Evolutionary conservation across 2,113 vertebrate species (phyloP), one percentile per base, ranked within the genome.

Genomic region (Arvicanthis niloticus): DNA sequence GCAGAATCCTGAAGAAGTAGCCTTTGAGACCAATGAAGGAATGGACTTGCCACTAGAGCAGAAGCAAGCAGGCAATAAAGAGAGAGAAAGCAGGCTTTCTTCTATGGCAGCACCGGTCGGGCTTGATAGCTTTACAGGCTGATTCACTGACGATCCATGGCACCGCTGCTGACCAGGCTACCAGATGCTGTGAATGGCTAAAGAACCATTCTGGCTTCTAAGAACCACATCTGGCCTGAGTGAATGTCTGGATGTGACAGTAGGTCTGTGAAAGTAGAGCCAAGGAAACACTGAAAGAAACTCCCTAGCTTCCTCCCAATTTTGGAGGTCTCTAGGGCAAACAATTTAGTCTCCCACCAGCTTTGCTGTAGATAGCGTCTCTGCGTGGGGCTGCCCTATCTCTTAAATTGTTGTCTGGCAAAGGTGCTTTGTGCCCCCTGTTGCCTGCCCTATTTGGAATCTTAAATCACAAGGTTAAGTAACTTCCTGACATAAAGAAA

Each of bases 161-260:
- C 51, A 21, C 45, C 82, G 34, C 82, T 81, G 42, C 51, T 48
- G 17, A 31, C 12, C 19, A 88, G 19, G 56, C 42, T 73, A 34
- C 42, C 15, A 3, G 65, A 75, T 77, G n/a, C 56, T 72, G 53
- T 72, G 40, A 70, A 80, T n/a, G 56, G 56, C 77, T 84, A 37
- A 37, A 68, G 67, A 34, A 16, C 31, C 67, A 68, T 16, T 68
- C 67, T 45, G 56, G 56, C 77, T 84, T 60, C 48, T 89, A 84
- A 75, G 56, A 92, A 82, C 89, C 80, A 73, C 17, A 75, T 51
- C 42, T 45, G 62, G 89, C 70, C 67, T 0, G 29, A 92, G 89
- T 77, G 42, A 42, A 42, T 89, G 26, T 95, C 15, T 93, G 78
- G 53, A 95, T 93, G 31, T 92, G 62, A 70, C 13, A 45, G 78